phyloP scores from a whole-genome alignment of 2,888 invertebrate species.

The Salpingus planirostris region DNA sequence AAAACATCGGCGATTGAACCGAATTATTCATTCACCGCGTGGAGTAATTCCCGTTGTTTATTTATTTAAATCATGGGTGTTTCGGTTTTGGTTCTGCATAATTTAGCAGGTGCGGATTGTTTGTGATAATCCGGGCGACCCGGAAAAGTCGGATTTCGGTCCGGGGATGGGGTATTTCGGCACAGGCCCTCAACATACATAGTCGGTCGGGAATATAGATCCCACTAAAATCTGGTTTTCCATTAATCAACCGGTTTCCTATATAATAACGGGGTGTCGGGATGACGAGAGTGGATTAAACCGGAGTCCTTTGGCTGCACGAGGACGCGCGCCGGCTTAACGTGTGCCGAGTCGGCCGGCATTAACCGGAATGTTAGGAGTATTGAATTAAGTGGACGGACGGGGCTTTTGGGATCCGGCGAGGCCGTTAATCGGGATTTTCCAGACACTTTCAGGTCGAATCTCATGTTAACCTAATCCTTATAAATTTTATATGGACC shows the following conservation, averaged over 20 bases:
- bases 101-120: too few relatives aligned
- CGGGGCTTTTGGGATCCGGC: conserved; percentile 11
- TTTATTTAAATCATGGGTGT: too few relatives aligned
- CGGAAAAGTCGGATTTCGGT: too few relatives aligned
- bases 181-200: too few relatives aligned
- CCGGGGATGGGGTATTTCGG: too few relatives aligned
- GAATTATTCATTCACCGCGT: too few relatives aligned
- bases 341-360: neutral
- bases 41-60: too few relatives aligned
- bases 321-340: neutral
- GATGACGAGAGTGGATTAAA: conserved; percentile 1
- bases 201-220: too few relatives aligned
- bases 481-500: conserved; percentile 4
- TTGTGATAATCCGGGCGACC: too few relatives aligned
- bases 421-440: conserved; percentile 21
- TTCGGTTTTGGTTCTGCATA: too few relatives aligned
- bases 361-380: conserved; percentile 8
- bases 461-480: conserved; percentile 6
- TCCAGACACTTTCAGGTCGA: conserved; percentile 14
- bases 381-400: conserved; percentile 20
- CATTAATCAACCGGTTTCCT: neutral
- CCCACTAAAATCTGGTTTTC: neutral
- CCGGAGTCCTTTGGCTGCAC: neutral
- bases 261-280: neutral
- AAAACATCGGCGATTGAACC: too few relatives aligned